A percentile compares a stretch with the other conserved stretches of the same genome.
phyloP scores from a whole-genome alignment of 2,113 vertebrate genomes.

The Hyla sarda region DNA sequence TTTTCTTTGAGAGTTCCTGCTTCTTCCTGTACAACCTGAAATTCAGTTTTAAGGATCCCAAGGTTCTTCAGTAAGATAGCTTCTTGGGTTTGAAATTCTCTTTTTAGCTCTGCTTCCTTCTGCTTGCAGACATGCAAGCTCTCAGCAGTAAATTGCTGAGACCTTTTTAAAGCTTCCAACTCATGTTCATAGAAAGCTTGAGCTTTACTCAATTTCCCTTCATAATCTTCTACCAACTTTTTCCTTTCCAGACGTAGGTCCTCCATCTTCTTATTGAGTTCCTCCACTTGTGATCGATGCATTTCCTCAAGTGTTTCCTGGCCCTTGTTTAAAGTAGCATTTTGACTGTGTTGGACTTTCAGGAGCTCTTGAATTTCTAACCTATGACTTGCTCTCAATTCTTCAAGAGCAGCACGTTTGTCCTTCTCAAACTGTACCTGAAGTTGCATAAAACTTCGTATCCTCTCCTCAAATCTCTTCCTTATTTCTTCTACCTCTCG shows the following conservation, averaged over 20 bases:
- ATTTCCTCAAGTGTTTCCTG: conserved; percentile 90
- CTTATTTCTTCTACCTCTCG: conserved; percentile 97
- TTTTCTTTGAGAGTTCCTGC: conserved; percentile 87
- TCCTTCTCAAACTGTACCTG: conserved; percentile 93
- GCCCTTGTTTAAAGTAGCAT: conserved; percentile 85
- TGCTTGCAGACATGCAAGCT: conserved; percentile 93
- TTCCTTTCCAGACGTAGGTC: conserved; percentile 90
- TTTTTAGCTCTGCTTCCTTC: conserved; percentile 91
- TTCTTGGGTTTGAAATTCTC: conserved; percentile 95
- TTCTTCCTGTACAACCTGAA: conserved; percentile 90
- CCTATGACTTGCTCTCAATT: conserved; percentile 83
- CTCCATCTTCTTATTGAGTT: conserved; percentile 84
- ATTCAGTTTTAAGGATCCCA: conserved; percentile 83
- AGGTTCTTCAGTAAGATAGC: conserved; percentile 88
- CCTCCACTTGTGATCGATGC: conserved; percentile 86
- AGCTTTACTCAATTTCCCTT: conserved; percentile 94
- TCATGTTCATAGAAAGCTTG: conserved; percentile 95
- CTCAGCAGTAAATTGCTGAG: conserved; percentile 94
- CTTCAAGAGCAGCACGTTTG: conserved; percentile 87
- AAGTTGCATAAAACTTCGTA: conserved; percentile 86
- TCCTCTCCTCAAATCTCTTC: conserved; percentile 91
- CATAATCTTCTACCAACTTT: conserved; percentile 92
- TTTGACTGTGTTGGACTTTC: conserved; percentile 89
- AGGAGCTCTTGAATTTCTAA: conserved; percentile 92
- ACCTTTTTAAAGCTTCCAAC: conserved; percentile 94